These are phyloP conservation scores for Polydrusus pterygomalis DNA, from an alignment of 2,888 invertebrate species.

Conservation along the genomic window DNA sequence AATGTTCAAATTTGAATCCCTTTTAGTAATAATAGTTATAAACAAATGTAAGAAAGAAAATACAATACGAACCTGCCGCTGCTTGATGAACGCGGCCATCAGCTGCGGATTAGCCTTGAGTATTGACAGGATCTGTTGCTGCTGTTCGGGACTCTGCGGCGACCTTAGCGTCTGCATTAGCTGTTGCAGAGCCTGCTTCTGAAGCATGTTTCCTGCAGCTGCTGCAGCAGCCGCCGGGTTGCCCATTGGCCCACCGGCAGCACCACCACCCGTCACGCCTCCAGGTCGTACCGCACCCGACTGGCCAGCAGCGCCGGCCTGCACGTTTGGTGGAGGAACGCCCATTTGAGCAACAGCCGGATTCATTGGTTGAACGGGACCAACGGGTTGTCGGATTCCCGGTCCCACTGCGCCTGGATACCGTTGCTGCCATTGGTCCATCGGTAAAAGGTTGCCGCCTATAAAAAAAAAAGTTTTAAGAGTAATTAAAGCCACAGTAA, in stretches of 20 bases:
- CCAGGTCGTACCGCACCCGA: conserved; percentile 66
- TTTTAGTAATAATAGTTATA: too few relatives aligned
- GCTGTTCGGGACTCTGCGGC: conserved; percentile 93
- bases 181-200: conserved; percentile 85
- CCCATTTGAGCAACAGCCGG: conserved; percentile 51
- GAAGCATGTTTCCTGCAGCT: conserved; percentile 62
- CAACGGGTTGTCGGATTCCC: conserved; percentile 52
- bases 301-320: conserved; percentile 52
- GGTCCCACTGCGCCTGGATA: conserved; percentile 63
- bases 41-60: too few relatives aligned
- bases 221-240: conserved; percentile 55
- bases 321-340: conserved; percentile 51
- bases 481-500: too few relatives aligned
- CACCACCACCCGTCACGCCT: conserved; percentile 32
- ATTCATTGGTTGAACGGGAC: conserved; percentile 62
- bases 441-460: conserved; percentile 74
- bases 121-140: conserved; percentile 91
- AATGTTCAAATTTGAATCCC: too few relatives aligned
- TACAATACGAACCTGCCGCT: conserved; percentile 78
- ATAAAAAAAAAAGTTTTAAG: conserved; percentile 59
- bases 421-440: conserved; percentile 76
- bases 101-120: conserved; percentile 95
- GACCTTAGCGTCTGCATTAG: conserved; percentile 93
- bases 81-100: conserved; percentile 96
- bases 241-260: conserved; percentile 58